Evolutionary conservation across 2,888 invertebrate genomes (phyloP), one percentile per base, ranked within the genome.

Genomic region (Malthinus seriepunctatus): DNA sequence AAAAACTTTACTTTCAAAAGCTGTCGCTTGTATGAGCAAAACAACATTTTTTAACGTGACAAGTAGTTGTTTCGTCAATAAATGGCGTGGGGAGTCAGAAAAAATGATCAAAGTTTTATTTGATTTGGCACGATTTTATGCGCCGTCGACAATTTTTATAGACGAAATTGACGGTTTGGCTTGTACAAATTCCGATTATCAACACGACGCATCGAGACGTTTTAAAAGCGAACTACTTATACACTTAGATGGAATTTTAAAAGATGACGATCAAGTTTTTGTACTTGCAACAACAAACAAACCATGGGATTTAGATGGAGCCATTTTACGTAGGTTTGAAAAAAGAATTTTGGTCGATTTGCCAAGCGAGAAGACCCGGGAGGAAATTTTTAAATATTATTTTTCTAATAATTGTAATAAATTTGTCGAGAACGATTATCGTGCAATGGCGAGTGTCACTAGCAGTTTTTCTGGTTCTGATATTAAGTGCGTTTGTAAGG

Each of bases 51-150:
- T 97, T 76, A 96, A 95, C 74, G 87, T 97, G 9, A 89, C 93
- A 1, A 90, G 93, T 60, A 93, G 95, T 70, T 88, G 90, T 2
- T 85, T 97, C 39, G 86, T 95, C n/a, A 94, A 93, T 71, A 97
- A 97, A 78, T 97, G 96, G 96, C 82, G 96, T 32, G 97, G 97
- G 0, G 97, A 97, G 69, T 95, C 95, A 0, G 97, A 97, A 80
- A 96, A 95, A 79, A 88, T 95, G 67, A 84, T 97, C 39, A 88
- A 93, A 80, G 88, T 93, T 0, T 80, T 97, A 42, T 95, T 95
- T 76, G 93, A 95, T 67, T 81, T 95, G 78, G 96, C 97, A 0
- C 84, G 73, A 63, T 66, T 69, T 73, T 88, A 91, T 73, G 88
- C 94, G 0, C 97, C 97, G 0, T 90, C 95, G 0, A 90, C 94